Percentiles rank a stretch among this genome's conserved stretches.
phyloP scores from a whole-genome alignment of 2,113 vertebrate species.

The Salvator merianae region DNA sequence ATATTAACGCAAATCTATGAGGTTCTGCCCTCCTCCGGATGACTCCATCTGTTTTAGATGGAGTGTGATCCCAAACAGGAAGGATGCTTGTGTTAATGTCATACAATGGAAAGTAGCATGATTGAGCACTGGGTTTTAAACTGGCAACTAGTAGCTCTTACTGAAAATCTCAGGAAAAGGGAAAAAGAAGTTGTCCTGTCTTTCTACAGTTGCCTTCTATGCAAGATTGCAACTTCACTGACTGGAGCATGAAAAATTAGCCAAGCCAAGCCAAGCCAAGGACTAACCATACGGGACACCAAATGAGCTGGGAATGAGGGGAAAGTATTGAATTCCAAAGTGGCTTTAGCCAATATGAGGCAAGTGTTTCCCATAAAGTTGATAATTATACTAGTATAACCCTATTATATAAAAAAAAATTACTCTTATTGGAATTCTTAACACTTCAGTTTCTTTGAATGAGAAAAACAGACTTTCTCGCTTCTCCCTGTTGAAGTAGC shows the following conservation, averaged over 20 bases:
- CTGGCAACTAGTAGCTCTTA: too few species aligned
- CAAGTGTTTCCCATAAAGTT: background rate
- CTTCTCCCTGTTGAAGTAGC: background rate
- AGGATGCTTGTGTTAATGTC: too few species aligned
- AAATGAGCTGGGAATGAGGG: background rate
- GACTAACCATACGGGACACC: background rate
- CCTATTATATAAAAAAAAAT: background rate
- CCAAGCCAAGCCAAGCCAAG: background rate
- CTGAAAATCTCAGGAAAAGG: too few species aligned
- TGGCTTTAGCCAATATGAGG: background rate
- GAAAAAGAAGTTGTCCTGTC: too few species aligned
- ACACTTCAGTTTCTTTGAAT: background rate
- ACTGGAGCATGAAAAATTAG: background rate
- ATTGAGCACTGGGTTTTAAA: too few species aligned
- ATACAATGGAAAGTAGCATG: too few species aligned
- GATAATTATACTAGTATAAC: background rate
- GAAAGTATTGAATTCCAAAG: background rate
- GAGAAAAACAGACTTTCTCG: slow-evolving; percentile 4
- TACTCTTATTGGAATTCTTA: background rate
- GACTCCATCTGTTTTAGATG: too few species aligned
- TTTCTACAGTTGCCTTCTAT: too few species aligned
- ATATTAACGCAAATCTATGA: too few species aligned
- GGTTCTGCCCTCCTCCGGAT: too few species aligned
- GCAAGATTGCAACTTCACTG: too few species aligned
- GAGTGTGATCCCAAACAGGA: too few species aligned